Base-by-base conservation (phyloP, 2,888 invertebrate species). In the Nephrotoma appendiculata region DNA sequence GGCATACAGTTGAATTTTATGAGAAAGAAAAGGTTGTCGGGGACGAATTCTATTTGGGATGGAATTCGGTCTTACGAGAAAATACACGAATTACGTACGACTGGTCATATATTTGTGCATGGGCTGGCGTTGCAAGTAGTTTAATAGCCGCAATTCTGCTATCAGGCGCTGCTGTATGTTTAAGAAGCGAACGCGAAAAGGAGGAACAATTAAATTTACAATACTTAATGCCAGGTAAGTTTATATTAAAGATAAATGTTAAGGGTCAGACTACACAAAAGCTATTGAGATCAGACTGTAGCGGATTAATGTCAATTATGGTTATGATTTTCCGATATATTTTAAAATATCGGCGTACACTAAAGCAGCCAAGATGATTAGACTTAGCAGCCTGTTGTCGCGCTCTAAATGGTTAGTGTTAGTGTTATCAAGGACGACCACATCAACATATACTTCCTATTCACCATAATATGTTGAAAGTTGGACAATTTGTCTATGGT, bases 121-220 rank as follows among this genome's bases (percentile, higher is more conserved):
- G 98, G 98, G 96, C 97, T 93, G 98, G 98, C 92, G 97, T 98
- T 91, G 97, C 96, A 90, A 96, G 97, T 93, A 95, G 97, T 90
- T 94, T 98, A 91, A 93, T 98, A 92, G 96, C 97, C 90, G 97
- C 98, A 93, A 96, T 98, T 92, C 94, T 98, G 92, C 96, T 98
- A 92, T 96, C 97, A 90, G 97, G 97, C 91, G 97, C 98, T 90
- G 98, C 98, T 91, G 96, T 98, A 93, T 98, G 98, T 93, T 95
- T 98, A 92, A 95, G 97, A 92, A 97, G 96, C 92, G 98, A 98
- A 93, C 94, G 97, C 91, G 97, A 97, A 93, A 95, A 96, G 92
- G 98, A 98, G 92, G 97, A 98, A 93, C 97, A 97, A 92, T 95
- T 98, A 94, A 98, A 98, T 94, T 96, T 98, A 96, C 98, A 98